Percentiles rank a stretch among this genome's conserved stretches.
Evolutionary conservation across 1,140 invertebrate genomes (phyloP).

Genomic region (Thaumatotibia leucotreta): DNA sequence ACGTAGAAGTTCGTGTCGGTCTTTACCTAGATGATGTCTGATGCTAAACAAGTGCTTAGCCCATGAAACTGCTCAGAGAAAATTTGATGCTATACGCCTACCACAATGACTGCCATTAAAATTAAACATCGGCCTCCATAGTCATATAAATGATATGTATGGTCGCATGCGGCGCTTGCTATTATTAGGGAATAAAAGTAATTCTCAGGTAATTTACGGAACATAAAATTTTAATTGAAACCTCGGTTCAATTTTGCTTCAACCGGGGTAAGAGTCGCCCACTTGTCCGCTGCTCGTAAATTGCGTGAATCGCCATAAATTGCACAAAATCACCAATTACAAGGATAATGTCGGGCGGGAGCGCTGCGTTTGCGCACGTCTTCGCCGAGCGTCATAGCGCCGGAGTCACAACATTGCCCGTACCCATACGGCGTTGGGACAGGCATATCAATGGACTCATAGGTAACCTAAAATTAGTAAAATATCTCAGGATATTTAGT

Average conservation of each 20-base stretch:
- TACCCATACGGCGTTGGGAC: too few species aligned
- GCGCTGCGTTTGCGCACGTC: slow-evolving; percentile 11
- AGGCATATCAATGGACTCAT: too few species aligned
- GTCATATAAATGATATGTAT: neutral
- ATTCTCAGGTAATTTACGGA: slow-evolving; percentile 60
- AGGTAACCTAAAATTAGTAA: too few species aligned
- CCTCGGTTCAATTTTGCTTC: slow-evolving; percentile 43
- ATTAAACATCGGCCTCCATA: neutral
- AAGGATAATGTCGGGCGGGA: slow-evolving; percentile 48
- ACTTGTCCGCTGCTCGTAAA: slow-evolving; percentile 70
- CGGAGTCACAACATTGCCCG: too few species aligned
- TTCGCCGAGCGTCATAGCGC: slow-evolving; percentile 19
- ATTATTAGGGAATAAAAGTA: slow-evolving; percentile 32
- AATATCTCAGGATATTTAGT: too few species aligned
- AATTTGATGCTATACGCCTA: neutral
- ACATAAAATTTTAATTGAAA: slow-evolving; percentile 72
- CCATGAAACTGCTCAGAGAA: neutral
- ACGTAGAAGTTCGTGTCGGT: neutral
- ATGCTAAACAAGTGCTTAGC: neutral
- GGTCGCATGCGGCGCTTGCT: neutral
- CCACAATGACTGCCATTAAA: neutral
- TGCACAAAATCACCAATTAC: slow-evolving; percentile 68
- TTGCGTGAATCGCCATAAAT: slow-evolving; percentile 67
- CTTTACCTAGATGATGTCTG: neutral
- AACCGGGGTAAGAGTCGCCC: slow-evolving; percentile 45